Conservation (phyloP, 2,888 invertebrate genomes). For the Desoria tigrina region DNA sequence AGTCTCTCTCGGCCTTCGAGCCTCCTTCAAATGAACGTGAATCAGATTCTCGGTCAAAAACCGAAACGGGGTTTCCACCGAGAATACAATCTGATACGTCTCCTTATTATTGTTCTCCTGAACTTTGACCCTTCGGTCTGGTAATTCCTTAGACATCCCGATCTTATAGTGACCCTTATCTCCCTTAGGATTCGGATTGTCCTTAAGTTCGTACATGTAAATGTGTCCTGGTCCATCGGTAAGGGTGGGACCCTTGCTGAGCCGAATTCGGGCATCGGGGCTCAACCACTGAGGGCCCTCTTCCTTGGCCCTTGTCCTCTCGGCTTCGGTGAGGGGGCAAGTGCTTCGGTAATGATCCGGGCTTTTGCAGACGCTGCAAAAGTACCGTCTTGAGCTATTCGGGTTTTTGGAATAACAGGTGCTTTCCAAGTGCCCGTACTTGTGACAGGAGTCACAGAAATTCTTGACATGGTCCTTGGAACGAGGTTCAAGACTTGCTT, state of each 20-base stretch:
- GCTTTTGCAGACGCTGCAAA: background rate
- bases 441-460: no score
- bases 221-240: slow-evolving; percentile 29
- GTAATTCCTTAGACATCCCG: slow-evolving; percentile 26
- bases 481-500: no score
- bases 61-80: slow-evolving; percentile 23
- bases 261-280: background rate
- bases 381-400: no score
- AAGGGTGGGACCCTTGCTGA: slow-evolving; percentile 11
- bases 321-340: background rate
- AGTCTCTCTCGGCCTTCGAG: background rate
- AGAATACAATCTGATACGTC: slow-evolving; percentile 7
- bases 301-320: background rate
- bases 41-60: slow-evolving; percentile 31
- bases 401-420: no score
- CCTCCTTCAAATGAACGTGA: slow-evolving; percentile 25
- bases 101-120: slow-evolving; percentile 28
- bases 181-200: slow-evolving; percentile 6
- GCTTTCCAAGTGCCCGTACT: no score
- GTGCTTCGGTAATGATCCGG: background rate
- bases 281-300: slow-evolving; percentile 7
- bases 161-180: slow-evolving; percentile 29
- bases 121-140: slow-evolving; percentile 22
- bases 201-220: slow-evolving; percentile 23
- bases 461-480: no score